These are phyloP conservation scores for Pandemis cinnamomeana DNA, from an alignment of 2,888 invertebrate genomes.

Conservation along the genomic window DNA sequence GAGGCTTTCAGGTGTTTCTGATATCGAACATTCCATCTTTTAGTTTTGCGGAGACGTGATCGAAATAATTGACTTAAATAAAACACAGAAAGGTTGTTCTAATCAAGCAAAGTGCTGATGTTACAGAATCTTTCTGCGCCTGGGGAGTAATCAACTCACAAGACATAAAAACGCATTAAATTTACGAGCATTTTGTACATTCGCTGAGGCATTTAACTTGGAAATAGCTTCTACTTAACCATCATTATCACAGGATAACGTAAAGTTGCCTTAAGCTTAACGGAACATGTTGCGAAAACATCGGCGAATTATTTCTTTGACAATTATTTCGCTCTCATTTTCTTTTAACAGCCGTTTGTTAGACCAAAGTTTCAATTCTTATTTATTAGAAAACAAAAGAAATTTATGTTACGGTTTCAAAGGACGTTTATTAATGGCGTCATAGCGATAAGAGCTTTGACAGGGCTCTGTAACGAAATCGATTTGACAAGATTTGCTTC, in stretches of 20 bases:
- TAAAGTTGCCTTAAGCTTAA: slow-evolving; percentile 8
- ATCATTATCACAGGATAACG: slow-evolving; percentile 28
- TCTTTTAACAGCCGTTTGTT: background rate
- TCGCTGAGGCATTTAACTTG: slow-evolving; percentile 16
- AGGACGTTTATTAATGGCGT: slow-evolving; percentile 22
- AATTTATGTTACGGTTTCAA: slow-evolving; percentile 3
- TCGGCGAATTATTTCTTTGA: background rate
- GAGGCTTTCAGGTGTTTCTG: slow-evolving; percentile 17
- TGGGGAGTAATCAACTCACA: slow-evolving; percentile 30
- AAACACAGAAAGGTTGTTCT: slow-evolving; percentile 20
- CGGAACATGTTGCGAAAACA: slow-evolving; percentile 16
- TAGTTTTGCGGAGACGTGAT: background rate
- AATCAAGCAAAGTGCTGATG: slow-evolving; percentile 35
- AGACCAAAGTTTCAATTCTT: slow-evolving; percentile 1
- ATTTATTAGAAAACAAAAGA: slow-evolving; percentile 16
- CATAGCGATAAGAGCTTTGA: slow-evolving; percentile 19
- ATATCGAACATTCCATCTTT: slow-evolving; percentile 9
- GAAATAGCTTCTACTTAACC: slow-evolving; percentile 21
- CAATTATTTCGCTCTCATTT: background rate
- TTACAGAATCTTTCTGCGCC: slow-evolving; percentile 17
- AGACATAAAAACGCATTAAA: slow-evolving; percentile 28
- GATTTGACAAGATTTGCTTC: slow-evolving; percentile 10
- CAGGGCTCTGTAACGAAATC: slow-evolving; percentile 12
- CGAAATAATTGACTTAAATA: slow-evolving; percentile 16
- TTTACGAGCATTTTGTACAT: slow-evolving; percentile 12